Base-by-base conservation (phyloP, 2,888 invertebrate genomes). In the Agrenia bidenticulata region DNA sequence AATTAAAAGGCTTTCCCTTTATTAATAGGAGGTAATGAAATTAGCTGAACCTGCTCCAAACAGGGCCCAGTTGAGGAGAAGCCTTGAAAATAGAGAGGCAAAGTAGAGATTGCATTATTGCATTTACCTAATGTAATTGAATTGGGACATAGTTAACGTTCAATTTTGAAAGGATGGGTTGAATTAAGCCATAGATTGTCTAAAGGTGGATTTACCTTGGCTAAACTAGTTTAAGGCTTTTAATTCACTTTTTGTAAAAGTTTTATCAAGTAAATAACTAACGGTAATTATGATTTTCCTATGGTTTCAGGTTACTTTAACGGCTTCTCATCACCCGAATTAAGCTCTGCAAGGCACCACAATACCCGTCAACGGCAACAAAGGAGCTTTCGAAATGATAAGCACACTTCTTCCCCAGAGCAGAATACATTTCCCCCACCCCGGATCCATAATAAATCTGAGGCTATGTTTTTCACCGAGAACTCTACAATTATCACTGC, bases 401-500 rank as follows among this genome's bases (percentile, higher is more conserved):
- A 73, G 51, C 67, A 73, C 59, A 66, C 26, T 23, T 11, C 42
- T 2, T 42, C 11, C 17, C 51, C 21, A 2, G 58, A 58, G 41
- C 45, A 58, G 45, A 58, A 58, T 39, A 45, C 45, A 17, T 11
- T 58, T 2, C 5, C 58, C 23, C 58, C 58, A 53, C 55, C 68
- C 19, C 39, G 45, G 24, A 42, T 37, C 37, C 45, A 50, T 17
- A 69, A 69, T 58, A 69, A 61, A 53, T 54, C 68, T 23, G 76
- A 76, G 42, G 72, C 74, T 49, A 60, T 79, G 64, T 92, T 92
- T 79, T 88, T 87, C 57, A 92, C 92, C 2, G 89, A 89, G 78
- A 92, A 92, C 80, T 89, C 89, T 70, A 90, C 90, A 0, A 81
- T 88, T 50, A 86, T 92, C 79, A 89, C 88, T 69, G 89, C 92